These are phyloP conservation scores for Hipposideros armiger DNA, from an alignment of 2,113 vertebrate genomes.

Conservation along the genomic window DNA sequence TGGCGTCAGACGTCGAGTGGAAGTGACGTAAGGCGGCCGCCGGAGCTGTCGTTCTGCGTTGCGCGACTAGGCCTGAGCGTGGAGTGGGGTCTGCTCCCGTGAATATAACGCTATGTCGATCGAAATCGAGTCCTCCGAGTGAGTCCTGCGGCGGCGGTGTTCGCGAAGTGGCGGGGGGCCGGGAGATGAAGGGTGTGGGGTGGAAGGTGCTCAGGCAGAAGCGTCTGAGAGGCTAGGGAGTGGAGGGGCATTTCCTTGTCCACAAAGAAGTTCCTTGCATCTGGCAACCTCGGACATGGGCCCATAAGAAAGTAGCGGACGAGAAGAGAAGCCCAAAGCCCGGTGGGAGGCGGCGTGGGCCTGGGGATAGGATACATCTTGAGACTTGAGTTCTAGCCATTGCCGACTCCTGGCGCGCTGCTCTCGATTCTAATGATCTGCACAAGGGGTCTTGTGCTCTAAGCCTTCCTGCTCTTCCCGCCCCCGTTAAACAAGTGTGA, in stretches of 20 bases:
- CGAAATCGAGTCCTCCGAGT: slow-evolving; percentile 89
- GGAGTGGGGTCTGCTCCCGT: fast-evolving
- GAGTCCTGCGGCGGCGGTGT: neutral
- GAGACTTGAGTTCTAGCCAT: fast-evolving
- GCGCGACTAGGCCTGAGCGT: neutral
- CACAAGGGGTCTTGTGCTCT: neutral
- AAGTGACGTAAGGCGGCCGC: slow-evolving; percentile 34
- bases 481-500: too few species aligned
- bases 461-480: neutral
- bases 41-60: slow-evolving; percentile 33
- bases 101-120: slow-evolving; percentile 83
- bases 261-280: neutral
- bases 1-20: neutral
- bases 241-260: neutral
- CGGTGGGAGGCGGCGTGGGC: fast-evolving
- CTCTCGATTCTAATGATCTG: neutral
- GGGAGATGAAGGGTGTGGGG: neutral
- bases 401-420: fast-evolving
- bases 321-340: neutral
- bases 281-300: neutral
- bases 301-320: neutral
- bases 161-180: neutral
- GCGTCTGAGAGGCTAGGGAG: neutral
- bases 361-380: fast-evolving
- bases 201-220: neutral